A percentile compares a stretch with the other conserved stretches of the same genome.
These are phyloP conservation scores for Conchocele bisecta DNA, from an alignment of 2,888 invertebrate species.

Conservation along the genomic window DNA sequence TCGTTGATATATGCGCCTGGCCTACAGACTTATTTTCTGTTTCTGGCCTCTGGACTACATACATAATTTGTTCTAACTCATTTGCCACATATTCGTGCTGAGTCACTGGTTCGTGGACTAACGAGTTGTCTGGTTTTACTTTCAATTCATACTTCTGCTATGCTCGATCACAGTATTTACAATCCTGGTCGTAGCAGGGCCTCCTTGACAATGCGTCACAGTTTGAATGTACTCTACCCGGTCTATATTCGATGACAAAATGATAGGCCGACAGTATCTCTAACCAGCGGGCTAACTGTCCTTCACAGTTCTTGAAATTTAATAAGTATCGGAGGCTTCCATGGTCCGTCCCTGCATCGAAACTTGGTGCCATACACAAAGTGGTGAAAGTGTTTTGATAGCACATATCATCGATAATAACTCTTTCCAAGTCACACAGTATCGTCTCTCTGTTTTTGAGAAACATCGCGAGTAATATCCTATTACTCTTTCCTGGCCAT, in stretches of 20 bases:
- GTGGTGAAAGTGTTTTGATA: background rate
- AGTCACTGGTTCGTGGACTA: too few species aligned
- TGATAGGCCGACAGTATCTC: background rate
- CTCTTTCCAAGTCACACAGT: background rate
- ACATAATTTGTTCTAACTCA: too few species aligned
- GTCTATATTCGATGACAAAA: background rate
- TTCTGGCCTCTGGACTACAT: too few species aligned
- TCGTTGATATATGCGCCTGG: too few species aligned
- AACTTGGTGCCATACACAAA: background rate
- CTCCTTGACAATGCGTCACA: background rate
- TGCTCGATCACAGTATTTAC: background rate
- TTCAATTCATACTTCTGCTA: too few species aligned
- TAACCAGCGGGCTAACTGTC: background rate
- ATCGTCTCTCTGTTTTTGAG: background rate
- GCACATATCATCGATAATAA: background rate
- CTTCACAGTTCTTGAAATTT: background rate
- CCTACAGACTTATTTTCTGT: too few species aligned
- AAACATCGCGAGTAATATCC: background rate
- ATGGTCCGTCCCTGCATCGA: background rate
- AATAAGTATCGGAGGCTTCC: background rate
- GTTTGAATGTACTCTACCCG: background rate
- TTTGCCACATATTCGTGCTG: too few species aligned
- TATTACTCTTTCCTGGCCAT: conserved; percentile 2
- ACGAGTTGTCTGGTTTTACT: too few species aligned
- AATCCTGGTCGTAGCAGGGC: background rate